phyloP scores from a whole-genome alignment of 2,888 invertebrate species.

The Slavum lentiscoides region DNA sequence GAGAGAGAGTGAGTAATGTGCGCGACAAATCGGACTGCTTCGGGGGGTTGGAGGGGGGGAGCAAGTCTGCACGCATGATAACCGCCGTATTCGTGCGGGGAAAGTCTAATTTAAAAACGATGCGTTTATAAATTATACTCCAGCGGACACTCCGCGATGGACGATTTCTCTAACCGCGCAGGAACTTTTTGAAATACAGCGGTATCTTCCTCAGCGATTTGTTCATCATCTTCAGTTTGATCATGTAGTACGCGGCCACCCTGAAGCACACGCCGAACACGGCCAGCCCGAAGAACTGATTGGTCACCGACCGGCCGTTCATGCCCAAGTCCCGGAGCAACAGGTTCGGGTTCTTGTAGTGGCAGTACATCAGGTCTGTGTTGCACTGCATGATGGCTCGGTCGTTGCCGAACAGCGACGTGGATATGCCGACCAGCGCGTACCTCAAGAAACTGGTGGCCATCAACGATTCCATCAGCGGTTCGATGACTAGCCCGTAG shows the following conservation, averaged over 20 bases:
- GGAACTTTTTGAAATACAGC: constrained; percentile 45
- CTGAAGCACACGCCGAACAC: constrained; percentile 21
- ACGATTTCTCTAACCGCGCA: constrained; percentile 2
- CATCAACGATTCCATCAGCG: constrained; percentile 65
- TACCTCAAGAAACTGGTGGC: constrained; percentile 69
- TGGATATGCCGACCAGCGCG: constrained; percentile 67
- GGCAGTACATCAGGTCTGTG: constrained; percentile 64
- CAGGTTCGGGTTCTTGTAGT: constrained; percentile 64
- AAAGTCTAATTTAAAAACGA: too few species aligned
- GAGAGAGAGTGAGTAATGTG: too few species aligned
- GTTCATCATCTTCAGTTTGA: constrained; percentile 41
- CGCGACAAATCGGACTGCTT: too few species aligned
- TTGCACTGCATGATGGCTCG: constrained; percentile 67
- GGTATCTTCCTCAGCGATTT: constrained; percentile 40
- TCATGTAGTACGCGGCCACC: constrained; percentile 33
- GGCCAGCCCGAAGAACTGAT: constrained; percentile 63
- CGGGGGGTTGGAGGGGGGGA: too few species aligned
- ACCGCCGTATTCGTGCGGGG: too few species aligned
- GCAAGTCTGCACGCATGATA: too few species aligned
- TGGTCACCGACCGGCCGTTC: constrained; percentile 62
- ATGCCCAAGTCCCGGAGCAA: constrained; percentile 71
- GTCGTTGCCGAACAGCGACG: constrained; percentile 66
- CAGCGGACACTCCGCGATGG: too few species aligned
- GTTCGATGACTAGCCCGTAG: constrained; percentile 64
- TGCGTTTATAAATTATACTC: too few species aligned